These are phyloP conservation scores for Amia ocellicauda DNA, from an alignment of 2,113 vertebrate species.

Conservation along the genomic window DNA sequence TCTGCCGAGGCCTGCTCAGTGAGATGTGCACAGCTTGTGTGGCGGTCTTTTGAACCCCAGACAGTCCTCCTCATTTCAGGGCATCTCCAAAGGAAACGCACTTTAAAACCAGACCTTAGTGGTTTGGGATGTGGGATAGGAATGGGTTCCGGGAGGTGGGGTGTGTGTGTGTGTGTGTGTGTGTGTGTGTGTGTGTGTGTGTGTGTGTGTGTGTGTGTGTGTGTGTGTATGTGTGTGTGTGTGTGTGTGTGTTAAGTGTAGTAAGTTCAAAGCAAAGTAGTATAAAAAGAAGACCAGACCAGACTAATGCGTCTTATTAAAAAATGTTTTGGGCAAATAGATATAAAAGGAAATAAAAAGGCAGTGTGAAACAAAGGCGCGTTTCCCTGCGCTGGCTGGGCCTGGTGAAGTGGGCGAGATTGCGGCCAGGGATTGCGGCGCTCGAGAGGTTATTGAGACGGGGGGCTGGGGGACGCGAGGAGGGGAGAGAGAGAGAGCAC, in stretches of 20 bases:
- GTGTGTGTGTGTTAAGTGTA: constrained; percentile 36
- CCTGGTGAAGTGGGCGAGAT: constrained; percentile 62
- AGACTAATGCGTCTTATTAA: constrained; percentile 57
- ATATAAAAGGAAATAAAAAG: constrained; percentile 61
- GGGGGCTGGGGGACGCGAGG: constrained; percentile 28
- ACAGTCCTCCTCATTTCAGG: too few species aligned
- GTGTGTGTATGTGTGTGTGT: constrained; percentile 14
- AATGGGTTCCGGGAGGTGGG: too few species aligned
- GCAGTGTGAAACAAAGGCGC: constrained; percentile 61
- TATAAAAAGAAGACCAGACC: constrained; percentile 66
- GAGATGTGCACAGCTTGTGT: too few species aligned
- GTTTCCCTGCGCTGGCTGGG: constrained; percentile 50
- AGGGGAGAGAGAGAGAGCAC: background rate
- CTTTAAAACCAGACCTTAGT: too few species aligned
- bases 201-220: constrained; percentile 8
- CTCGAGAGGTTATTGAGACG: constrained; percentile 61
- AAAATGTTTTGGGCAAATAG: constrained; percentile 61
- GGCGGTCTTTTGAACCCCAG: too few species aligned
- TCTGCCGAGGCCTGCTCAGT: too few species aligned
- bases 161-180: constrained; percentile 23
- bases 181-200: constrained; percentile 30
- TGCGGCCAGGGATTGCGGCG: constrained; percentile 63
- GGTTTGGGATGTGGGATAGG: too few species aligned
- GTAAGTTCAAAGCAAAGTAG: constrained; percentile 62
- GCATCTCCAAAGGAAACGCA: too few species aligned